Conservation (phyloP, 2,113 vertebrate genomes). For the Ailuropoda melanoleuca region DNA sequence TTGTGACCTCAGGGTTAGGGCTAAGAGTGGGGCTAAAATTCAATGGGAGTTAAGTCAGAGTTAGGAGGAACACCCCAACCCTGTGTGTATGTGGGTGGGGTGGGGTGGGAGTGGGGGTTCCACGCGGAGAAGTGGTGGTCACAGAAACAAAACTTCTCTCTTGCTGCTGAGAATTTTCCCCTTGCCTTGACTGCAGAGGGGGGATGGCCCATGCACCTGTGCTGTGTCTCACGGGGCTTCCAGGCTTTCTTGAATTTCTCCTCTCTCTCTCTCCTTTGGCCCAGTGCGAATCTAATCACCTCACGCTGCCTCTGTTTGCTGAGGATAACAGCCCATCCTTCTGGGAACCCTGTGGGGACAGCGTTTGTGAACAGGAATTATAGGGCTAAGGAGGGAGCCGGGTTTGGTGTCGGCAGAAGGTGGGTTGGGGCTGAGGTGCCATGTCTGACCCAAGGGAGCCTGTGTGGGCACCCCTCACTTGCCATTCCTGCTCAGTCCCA, state of each 20-base stretch:
- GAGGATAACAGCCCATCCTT: not conserved
- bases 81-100: no score
- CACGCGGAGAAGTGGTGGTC: not conserved
- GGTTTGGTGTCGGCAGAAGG: not conserved
- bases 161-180: not conserved
- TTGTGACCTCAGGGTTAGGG: not conserved
- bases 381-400: not conserved
- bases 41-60: not conserved
- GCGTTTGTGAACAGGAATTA: not conserved
- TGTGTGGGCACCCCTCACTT: not conserved
- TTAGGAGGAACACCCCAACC: not conserved
- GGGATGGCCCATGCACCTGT: rapidly evolving
- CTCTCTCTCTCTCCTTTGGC: not conserved
- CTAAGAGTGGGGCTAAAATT: not conserved
- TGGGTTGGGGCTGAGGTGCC: not conserved
- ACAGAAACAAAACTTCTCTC: not conserved
- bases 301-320: not conserved
- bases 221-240: not conserved
- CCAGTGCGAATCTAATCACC: not conserved
- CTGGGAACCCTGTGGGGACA: not conserved
- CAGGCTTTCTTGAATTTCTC: not conserved
- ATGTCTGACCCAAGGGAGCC: not conserved
- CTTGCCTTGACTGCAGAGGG: not conserved
- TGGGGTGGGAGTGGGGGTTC: not conserved
- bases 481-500: not conserved